Conservation (phyloP, 2,113 vertebrate species). For the Rhynchomys soricoides region DNA sequence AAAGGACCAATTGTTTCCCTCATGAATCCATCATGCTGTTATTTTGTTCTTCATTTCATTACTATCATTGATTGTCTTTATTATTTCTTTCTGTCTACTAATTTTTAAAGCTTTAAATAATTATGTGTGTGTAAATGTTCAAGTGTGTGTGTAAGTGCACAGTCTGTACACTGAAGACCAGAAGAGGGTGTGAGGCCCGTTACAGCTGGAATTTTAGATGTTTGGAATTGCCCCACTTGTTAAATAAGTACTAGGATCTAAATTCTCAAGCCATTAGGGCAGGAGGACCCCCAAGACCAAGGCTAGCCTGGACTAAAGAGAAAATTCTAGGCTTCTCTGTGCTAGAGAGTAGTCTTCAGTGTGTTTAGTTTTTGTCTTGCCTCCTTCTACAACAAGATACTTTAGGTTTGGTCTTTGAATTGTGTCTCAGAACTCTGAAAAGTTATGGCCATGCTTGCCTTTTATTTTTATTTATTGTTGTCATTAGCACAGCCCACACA, state of each 20-base stretch:
- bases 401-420: neutral
- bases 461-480: neutral
- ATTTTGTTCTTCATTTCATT: neutral
- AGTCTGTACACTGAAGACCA: neutral
- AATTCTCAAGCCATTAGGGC: neutral
- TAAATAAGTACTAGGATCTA: neutral
- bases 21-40: neutral
- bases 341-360: neutral
- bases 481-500: neutral
- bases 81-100: neutral
- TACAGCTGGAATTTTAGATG: neutral
- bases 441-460: neutral
- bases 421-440: neutral
- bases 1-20: neutral
- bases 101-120: neutral
- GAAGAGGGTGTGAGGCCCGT: neutral
- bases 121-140: neutral
- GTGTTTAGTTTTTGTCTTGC: neutral
- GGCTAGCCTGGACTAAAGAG: neutral
- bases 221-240: neutral
- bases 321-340: neutral
- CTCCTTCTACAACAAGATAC: neutral
- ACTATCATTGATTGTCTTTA: neutral
- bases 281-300: neutral
- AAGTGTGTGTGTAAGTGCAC: neutral